Evolutionary conservation across 2,888 invertebrate genomes (phyloP).

Genomic region (Macaria liturata): DNA sequence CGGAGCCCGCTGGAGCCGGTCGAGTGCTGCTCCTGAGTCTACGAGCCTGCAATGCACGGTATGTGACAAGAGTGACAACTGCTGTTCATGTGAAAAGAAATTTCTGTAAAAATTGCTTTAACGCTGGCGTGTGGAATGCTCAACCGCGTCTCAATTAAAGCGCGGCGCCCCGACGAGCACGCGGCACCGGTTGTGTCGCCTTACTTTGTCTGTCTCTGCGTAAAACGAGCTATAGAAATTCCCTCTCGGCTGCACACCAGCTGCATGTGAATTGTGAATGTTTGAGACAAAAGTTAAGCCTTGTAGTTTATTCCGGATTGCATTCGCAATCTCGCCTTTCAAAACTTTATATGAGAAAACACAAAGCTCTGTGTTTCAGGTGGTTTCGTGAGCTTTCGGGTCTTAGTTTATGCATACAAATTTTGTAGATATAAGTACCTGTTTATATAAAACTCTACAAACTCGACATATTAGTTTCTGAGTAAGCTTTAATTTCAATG

Average conservation of each 20-base stretch:
- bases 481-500: no score
- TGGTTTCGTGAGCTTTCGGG: slow-evolving; percentile 12
- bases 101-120: slow-evolving; percentile 42
- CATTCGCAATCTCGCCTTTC: slow-evolving; percentile 51
- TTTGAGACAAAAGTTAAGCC: slow-evolving; percentile 60
- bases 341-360: slow-evolving; percentile 38
- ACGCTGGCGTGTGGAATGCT: slow-evolving; percentile 50
- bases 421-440: no score
- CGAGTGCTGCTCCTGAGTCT: slow-evolving; percentile 21
- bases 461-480: no score
- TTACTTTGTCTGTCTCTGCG: slow-evolving; percentile 52
- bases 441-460: no score
- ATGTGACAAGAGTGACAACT: slow-evolving; percentile 18
- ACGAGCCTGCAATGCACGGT: slow-evolving; percentile 25
- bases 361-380: slow-evolving; percentile 31
- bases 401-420: slow-evolving; percentile 3
- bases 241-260: slow-evolving; percentile 41
- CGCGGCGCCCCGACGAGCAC: slow-evolving; percentile 46
- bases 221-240: slow-evolving; percentile 59
- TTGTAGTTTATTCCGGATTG: slow-evolving; percentile 55
- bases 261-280: slow-evolving; percentile 55
- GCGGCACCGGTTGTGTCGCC: slow-evolving; percentile 53
- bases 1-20: slow-evolving; percentile 44
- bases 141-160: slow-evolving; percentile 62
- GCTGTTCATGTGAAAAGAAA: slow-evolving; percentile 33